A percentile compares a stretch with the other conserved stretches of the same genome.
phyloP scores from a whole-genome alignment of 2,888 invertebrate genomes.

The Lampropteryx suffumata region DNA sequence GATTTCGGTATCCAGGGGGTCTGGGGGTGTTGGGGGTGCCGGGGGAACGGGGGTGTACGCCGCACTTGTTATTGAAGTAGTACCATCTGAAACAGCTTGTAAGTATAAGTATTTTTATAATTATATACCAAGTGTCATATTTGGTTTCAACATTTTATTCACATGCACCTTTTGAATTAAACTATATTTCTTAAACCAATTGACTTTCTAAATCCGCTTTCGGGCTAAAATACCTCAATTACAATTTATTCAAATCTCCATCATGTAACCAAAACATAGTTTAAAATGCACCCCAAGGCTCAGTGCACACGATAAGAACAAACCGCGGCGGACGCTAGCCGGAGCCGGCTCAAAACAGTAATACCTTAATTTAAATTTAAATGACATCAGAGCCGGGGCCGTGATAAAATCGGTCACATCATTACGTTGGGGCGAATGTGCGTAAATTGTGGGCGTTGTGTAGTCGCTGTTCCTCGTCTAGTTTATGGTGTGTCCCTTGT shows the following conservation, averaged over 20 bases:
- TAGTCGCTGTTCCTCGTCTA: conserved; percentile 7
- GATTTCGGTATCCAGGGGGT: conserved; percentile 30
- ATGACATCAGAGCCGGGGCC: conserved; percentile 66
- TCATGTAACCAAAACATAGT: conserved; percentile 36
- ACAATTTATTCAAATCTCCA: conserved; percentile 14
- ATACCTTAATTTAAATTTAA: conserved; percentile 82
- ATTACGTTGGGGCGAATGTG: conserved; percentile 37
- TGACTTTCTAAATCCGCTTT: neutral
- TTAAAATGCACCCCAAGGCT: conserved; percentile 54
- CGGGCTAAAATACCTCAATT: neutral
- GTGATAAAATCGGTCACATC: conserved; percentile 60
- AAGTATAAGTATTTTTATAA: too few species aligned
- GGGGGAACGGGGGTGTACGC: neutral
- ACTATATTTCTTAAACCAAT: too few species aligned
- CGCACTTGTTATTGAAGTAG: neutral
- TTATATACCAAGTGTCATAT: too few species aligned
- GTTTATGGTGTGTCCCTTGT: conserved; percentile 14
- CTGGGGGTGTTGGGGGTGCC: neutral
- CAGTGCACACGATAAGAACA: conserved; percentile 47
- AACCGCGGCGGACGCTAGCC: conserved; percentile 49
- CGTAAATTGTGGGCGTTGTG: neutral
- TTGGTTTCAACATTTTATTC: too few species aligned
- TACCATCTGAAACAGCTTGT: too few species aligned
- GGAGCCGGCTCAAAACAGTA: conserved; percentile 40
- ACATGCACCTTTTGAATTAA: too few species aligned